Percentiles rank a stretch among this genome's conserved stretches.
Conservation (phyloP, 2,888 invertebrate genomes). For the Ectemnius lituratus region DNA sequence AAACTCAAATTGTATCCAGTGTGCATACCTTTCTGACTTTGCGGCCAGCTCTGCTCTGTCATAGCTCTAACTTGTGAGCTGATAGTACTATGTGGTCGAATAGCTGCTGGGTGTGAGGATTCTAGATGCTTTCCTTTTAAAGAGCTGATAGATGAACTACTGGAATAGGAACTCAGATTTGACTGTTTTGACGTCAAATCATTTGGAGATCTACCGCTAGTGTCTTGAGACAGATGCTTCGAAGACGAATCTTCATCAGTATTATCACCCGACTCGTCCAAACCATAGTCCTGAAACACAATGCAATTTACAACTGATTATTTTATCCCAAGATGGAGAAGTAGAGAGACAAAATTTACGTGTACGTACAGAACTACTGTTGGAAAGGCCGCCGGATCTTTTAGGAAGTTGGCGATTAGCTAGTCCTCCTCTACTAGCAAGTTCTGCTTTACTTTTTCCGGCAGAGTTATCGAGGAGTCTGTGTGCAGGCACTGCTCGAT, state of each 20-base stretch:
- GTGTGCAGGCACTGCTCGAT: constrained; percentile 92
- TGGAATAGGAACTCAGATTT: constrained; percentile 75
- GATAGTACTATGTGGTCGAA: constrained; percentile 75
- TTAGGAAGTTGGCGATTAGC: constrained; percentile 86
- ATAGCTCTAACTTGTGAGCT: constrained; percentile 75
- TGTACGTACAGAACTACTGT: constrained; percentile 83
- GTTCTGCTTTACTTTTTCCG: constrained; percentile 90
- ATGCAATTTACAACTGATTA: too few species aligned
- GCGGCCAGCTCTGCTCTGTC: constrained; percentile 76
- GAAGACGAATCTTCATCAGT: constrained; percentile 80
- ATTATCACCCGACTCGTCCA: constrained; percentile 86
- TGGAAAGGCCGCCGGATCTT: constrained; percentile 79
- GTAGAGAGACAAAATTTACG: neutral
- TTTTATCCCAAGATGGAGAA: too few species aligned
- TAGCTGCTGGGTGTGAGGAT: constrained; percentile 69
- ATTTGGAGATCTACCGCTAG: constrained; percentile 72
- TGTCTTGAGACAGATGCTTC: constrained; percentile 69
- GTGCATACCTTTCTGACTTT: constrained; percentile 70
- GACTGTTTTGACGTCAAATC: constrained; percentile 76
- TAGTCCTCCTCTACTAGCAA: constrained; percentile 88
- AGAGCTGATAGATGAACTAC: constrained; percentile 74
- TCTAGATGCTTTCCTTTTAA: constrained; percentile 73
- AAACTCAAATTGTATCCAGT: neutral
- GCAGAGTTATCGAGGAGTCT: constrained; percentile 92
- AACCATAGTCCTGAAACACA: constrained; percentile 83